These are phyloP conservation scores for Caenorhabditis japonica DNA, from an alignment of 2,888 invertebrate genomes.

Conservation along the genomic window DNA sequence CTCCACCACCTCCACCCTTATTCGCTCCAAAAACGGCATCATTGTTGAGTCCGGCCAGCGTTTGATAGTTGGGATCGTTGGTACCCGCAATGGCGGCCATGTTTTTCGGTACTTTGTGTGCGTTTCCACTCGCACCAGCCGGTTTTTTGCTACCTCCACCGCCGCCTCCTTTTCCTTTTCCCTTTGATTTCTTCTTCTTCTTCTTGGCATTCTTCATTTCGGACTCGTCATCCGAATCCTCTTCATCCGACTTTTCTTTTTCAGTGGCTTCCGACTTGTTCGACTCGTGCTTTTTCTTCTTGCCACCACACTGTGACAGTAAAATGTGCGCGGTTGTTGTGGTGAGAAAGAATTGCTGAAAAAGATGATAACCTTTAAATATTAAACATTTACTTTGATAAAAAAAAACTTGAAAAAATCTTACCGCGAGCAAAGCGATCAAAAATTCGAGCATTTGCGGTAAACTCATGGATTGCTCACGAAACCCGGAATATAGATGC, in stretches of 20 bases:
- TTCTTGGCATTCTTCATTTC: background rate
- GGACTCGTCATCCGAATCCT: background rate
- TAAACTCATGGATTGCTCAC: no score
- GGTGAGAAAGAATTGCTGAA: no score
- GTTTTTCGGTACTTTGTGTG: slow-evolving; percentile 18
- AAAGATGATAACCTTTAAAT: no score
- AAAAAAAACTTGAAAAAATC: no score
- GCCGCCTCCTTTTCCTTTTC: slow-evolving; percentile 9
- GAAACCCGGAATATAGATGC: no score
- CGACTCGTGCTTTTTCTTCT: background rate
- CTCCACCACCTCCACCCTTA: slow-evolving; percentile 2
- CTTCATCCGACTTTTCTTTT: background rate
- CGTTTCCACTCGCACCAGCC: background rate
- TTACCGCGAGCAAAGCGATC: no score
- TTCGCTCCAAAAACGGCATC: slow-evolving; percentile 6
- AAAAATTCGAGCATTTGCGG: no score
- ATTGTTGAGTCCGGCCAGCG: no score
- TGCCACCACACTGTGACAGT: background rate
- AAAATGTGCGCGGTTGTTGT: no score
- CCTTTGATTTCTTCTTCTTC: background rate
- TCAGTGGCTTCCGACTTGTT: background rate
- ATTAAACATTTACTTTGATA: no score
- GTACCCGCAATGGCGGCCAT: slow-evolving; percentile 18
- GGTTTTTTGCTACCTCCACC: no score
- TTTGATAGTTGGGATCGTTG: slow-evolving; percentile 26